Conservation (phyloP, 1,140 invertebrate genomes). For the Meloidogyne exigua region DNA sequence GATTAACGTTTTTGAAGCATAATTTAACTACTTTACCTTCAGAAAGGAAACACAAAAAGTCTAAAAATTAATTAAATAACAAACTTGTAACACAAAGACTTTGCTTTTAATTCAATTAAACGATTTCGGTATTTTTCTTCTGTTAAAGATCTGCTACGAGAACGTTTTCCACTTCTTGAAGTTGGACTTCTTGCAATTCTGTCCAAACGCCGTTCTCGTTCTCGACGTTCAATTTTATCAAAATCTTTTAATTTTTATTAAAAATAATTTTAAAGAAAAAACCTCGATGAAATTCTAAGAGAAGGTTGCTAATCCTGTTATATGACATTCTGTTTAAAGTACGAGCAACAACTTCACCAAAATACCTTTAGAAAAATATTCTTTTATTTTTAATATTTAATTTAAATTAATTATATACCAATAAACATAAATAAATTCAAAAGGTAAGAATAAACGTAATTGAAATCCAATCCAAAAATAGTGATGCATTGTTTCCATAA, state of each 20-base stretch:
- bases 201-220: neutral
- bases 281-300: conserved; percentile 23
- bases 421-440: conserved; percentile 42
- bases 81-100: conserved; percentile 13
- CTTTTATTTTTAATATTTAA: too few species aligned
- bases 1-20: too few species aligned
- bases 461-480: conserved; percentile 39
- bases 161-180: neutral
- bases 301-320: neutral
- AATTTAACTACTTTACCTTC: too few species aligned
- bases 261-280: neutral
- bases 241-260: neutral
- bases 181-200: conserved; percentile 1
- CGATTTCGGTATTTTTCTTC: neutral
- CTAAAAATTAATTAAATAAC: too few species aligned
- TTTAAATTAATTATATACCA: conserved; percentile 15
- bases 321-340: conserved; percentile 20
- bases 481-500: conserved; percentile 40
- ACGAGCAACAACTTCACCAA: conserved; percentile 33
- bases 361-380: too few species aligned
- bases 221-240: neutral
- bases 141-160: neutral
- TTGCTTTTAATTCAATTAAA: neutral
- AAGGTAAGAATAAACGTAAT: conserved; percentile 35
- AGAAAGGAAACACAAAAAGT: too few species aligned